phyloP scores from a whole-genome alignment of 92 coral and sea anemone species.

The Porites divaricata region DNA sequence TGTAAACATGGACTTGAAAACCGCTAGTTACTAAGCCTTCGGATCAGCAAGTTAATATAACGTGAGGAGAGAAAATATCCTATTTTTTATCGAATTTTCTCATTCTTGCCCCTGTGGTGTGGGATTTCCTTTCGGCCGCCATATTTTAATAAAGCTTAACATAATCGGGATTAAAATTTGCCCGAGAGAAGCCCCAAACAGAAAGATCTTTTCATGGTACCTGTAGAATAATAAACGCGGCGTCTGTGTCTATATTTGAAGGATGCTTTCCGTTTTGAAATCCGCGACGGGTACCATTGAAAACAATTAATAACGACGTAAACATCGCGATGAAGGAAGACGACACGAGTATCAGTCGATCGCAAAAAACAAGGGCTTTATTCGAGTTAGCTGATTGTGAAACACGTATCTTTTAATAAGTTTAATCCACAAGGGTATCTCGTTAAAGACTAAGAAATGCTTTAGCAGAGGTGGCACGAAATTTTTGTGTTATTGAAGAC shows the following conservation, averaged over 20 bases:
- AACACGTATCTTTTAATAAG: not conserved
- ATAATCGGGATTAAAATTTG: constrained; percentile 20
- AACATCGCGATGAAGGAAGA: not conserved
- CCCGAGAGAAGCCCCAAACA: not conserved
- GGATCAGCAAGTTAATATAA: not conserved
- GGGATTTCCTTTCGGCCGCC: constrained; percentile 6
- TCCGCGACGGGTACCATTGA: constrained; percentile 16
- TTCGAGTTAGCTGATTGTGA: constrained; percentile 8
- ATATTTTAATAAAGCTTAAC: not conserved
- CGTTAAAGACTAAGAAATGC: not conserved
- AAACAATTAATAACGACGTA: not conserved
- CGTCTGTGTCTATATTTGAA: constrained; percentile 8
- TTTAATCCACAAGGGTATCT: constrained; percentile 26
- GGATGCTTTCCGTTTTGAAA: constrained; percentile 31
- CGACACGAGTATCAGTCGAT: too few relatives aligned
- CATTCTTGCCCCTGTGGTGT: not conserved
- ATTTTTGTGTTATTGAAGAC: not conserved
- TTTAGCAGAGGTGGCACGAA: constrained; percentile 5
- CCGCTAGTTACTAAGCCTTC: not conserved
- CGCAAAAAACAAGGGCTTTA: not conserved
- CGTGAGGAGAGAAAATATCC: not conserved
- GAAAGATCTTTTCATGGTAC: constrained; percentile 4
- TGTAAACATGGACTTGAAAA: not conserved
- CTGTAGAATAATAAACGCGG: constrained; percentile 17
- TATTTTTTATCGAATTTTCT: too few relatives aligned